Base-by-base conservation (phyloP, 2,888 invertebrate genomes). In the Boloria selene region DNA sequence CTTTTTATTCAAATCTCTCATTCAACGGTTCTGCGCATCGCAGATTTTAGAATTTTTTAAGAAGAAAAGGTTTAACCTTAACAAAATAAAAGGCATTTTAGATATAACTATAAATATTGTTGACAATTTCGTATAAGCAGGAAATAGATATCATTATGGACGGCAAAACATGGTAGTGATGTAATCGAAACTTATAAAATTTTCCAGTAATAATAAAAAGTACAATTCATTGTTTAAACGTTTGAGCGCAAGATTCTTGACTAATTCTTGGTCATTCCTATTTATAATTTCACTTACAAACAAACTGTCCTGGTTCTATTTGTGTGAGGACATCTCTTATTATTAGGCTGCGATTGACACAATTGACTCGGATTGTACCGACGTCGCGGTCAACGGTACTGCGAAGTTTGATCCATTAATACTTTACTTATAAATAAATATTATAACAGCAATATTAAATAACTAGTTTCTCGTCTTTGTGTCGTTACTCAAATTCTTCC, bases 1-100 rank as follows among this genome's bases (percentile, higher is more conserved):
- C 54, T 71, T 71, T 71, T 69, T 64, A 71, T 71, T 70, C 55
- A 71, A 70, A 71, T 66, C 17, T 47, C 13, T 16, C 47, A 31
- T 52, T 65, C 50, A 67, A 64, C 69, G 58, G 64, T 64, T 61
- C 18, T 3, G 54, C 14, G 17, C 31, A 38, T 10, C 31, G 60
- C 31, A 53, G 31, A 58, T 22, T 7, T 45, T n/a, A 3, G 7
- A 16, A 26, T 16, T n/a, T 14, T 14, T 10, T 26, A 14, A 16
- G 16, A 53, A 5, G n/a, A 16, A 16, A 26, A 10, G 4, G 16
- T 31, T 0, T 31, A 53, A 16, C n/a, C 10, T 16, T 16, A 53
- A 31, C n/a, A 52, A 16, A 52, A 31, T 52, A n/a, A n/a, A 26
- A 52, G 10, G 14, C 26, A 10, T 52, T 26, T 26, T 22, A 4